Conservation (phyloP, 2,888 invertebrate genomes). For the Cosmorhoe ocellata region DNA sequence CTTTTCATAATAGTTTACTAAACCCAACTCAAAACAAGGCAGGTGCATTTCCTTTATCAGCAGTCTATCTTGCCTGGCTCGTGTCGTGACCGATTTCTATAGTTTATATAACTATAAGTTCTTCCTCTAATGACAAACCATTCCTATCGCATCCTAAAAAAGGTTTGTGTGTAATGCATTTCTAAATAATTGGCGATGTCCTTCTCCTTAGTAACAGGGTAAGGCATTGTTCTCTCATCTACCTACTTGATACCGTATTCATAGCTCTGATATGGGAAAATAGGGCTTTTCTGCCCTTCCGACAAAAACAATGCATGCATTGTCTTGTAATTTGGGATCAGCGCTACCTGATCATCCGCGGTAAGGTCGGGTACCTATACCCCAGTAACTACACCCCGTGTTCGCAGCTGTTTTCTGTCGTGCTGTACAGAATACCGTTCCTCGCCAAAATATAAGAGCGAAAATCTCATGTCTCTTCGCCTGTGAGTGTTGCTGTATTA, state of each 20-base stretch:
- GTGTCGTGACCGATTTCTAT: too few species aligned
- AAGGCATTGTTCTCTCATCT: constrained; percentile 7
- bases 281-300: constrained; percentile 2
- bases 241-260: constrained; percentile 8
- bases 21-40: too few species aligned
- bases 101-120: too few species aligned
- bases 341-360: constrained; percentile 17
- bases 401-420: constrained; percentile 4
- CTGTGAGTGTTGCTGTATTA: not conserved
- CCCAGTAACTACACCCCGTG: not conserved
- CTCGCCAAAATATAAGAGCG: constrained; percentile 12
- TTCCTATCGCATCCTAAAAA: too few species aligned
- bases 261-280: too few species aligned
- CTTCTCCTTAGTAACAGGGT: constrained; percentile 16
- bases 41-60: constrained; percentile 1
- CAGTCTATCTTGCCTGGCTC: constrained; percentile 9
- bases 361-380: not conserved
- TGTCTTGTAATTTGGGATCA: constrained; percentile 52
- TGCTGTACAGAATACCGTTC: constrained; percentile 7
- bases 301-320: constrained; percentile 49
- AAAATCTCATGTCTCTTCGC: constrained; percentile 9
- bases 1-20: too few species aligned
- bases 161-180: too few species aligned
- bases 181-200: constrained; percentile 13
- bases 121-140: too few species aligned